These are phyloP conservation scores for Nymphalis io DNA, from an alignment of 1,140 invertebrate genomes.

Conservation along the genomic window DNA sequence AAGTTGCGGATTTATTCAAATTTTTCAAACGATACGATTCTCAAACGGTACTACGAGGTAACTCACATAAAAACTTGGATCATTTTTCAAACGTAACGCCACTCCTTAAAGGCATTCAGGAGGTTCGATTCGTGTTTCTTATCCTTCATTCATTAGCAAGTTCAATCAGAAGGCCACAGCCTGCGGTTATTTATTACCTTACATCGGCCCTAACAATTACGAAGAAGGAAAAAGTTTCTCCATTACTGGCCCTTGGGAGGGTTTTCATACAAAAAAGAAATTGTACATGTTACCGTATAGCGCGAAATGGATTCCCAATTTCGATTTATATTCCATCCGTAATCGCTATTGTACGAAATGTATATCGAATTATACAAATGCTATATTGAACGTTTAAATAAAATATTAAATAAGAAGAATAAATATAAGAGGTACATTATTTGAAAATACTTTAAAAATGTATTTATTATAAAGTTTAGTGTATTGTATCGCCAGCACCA, in stretches of 20 bases:
- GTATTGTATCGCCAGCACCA: no score
- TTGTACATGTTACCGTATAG: constrained; percentile 61
- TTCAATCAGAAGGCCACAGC: constrained; percentile 73
- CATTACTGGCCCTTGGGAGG: constrained; percentile 68
- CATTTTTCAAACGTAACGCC: constrained; percentile 52
- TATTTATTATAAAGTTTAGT: no score
- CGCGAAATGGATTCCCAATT: constrained; percentile 70
- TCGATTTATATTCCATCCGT: constrained; percentile 60
- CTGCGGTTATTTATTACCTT: constrained; percentile 77
- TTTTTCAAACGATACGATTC: constrained; percentile 11
- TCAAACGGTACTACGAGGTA: constrained; percentile 4
- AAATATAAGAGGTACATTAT: neutral
- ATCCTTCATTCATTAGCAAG: constrained; percentile 79
- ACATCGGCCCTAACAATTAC: constrained; percentile 77
- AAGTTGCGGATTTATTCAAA: constrained; percentile 37
- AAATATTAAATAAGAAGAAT: no score
- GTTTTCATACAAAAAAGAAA: constrained; percentile 76
- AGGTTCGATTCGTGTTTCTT: constrained; percentile 74
- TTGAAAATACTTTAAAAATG: neutral
- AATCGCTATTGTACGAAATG: constrained; percentile 52
- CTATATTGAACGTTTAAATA: neutral
- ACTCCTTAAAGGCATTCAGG: constrained; percentile 42
- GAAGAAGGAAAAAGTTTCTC: constrained; percentile 74
- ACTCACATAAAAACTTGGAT: constrained; percentile 40
- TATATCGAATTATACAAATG: constrained; percentile 46